These are phyloP conservation scores for Melieria picta DNA, from an alignment of 2,888 invertebrate species.

Conservation along the genomic window DNA sequence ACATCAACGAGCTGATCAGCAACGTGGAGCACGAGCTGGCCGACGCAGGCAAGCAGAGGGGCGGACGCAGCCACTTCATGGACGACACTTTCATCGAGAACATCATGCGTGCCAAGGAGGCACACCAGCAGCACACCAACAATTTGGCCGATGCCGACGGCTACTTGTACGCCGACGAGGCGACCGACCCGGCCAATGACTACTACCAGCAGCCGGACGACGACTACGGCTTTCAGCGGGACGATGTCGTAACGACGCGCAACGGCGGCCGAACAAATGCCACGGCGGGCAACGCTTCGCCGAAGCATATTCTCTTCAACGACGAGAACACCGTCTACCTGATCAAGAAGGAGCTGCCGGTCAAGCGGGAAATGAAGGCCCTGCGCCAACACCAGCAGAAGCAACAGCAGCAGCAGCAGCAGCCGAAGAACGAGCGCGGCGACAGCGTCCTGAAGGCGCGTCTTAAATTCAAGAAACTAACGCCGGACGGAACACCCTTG, in stretches of 20 bases:
- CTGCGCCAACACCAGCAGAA: constrained; percentile 39
- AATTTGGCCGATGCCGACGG: constrained; percentile 23
- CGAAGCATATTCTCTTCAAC: constrained; percentile 64
- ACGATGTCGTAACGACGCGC: constrained; percentile 6
- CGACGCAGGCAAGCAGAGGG: constrained; percentile 36
- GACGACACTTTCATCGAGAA: constrained; percentile 54
- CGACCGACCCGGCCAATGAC: no score
- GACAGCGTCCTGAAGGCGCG: constrained; percentile 53
- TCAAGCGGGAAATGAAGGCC: constrained; percentile 48
- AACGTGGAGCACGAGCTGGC: constrained; percentile 56
- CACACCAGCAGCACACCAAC: constrained; percentile 39
- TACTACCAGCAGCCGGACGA: constrained; percentile 5
- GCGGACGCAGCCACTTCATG: constrained; percentile 48
- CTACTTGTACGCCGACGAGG: neutral
- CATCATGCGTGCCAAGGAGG: constrained; percentile 48
- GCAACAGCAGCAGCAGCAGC: constrained; percentile 5
- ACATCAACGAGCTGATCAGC: constrained; percentile 62
- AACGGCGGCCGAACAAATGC: constrained; percentile 2
- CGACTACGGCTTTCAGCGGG: neutral
- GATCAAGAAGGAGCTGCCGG: constrained; percentile 64
- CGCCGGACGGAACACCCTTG: constrained; percentile 38
- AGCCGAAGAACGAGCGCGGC: constrained; percentile 25
- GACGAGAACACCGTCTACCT: constrained; percentile 65
- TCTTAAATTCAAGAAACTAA: constrained; percentile 54
- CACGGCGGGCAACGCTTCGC: constrained; percentile 18